A percentile compares a stretch with the other conserved stretches of the same genome.
phyloP scores from a whole-genome alignment of 2,113 vertebrate species.

The Turdus rufiventris region DNA sequence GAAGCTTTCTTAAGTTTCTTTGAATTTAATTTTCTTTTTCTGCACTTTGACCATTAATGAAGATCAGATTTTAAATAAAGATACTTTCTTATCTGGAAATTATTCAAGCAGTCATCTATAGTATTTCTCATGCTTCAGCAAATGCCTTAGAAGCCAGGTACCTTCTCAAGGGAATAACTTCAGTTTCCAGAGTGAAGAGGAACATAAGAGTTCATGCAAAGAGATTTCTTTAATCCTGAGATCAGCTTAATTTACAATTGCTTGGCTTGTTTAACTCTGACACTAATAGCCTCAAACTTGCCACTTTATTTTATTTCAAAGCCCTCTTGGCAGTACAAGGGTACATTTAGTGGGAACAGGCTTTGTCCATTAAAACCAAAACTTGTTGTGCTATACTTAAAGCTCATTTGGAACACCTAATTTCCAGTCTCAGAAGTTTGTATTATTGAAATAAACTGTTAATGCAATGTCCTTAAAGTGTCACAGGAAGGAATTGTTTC shows the following conservation, averaged over 20 bases:
- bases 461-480: neutral
- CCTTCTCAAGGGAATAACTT: constrained; percentile 2
- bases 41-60: neutral
- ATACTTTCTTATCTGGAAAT: neutral
- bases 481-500: neutral
- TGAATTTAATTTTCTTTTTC: neutral
- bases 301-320: constrained; percentile 33
- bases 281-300: constrained; percentile 47
- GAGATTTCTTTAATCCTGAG: neutral
- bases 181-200: constrained; percentile 18
- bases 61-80: constrained; percentile 16
- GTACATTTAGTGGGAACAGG: constrained; percentile 38
- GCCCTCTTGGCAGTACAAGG: constrained; percentile 22
- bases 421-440: constrained; percentile 30
- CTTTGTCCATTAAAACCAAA: constrained; percentile 31
- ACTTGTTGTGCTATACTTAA: constrained; percentile 21
- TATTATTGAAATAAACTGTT: constrained; percentile 21
- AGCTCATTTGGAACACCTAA: constrained; percentile 27
- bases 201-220: constrained; percentile 5
- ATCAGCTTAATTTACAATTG: constrained; percentile 14
- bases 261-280: constrained; percentile 22
- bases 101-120: neutral
- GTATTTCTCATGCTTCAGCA: neutral
- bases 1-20: neutral
- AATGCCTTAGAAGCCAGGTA: neutral